phyloP scores from a whole-genome alignment of 37 sponge, comb jelly and placozoan genomes.

The Bolinopsis microptera region DNA sequence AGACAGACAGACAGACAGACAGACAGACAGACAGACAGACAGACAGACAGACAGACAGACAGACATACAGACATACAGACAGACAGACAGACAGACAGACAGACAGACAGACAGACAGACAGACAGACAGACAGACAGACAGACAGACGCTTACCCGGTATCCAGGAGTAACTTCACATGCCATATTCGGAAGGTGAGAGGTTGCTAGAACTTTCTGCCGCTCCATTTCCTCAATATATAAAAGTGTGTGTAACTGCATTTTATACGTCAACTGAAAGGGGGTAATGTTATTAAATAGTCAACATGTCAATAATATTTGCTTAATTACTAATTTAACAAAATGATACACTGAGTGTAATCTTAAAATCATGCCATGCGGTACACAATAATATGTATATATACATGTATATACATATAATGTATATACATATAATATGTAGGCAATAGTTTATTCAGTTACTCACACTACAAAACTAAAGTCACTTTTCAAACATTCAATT shows the following conservation, averaged over 20 bases:
- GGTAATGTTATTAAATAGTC: background rate
- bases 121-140: constrained; percentile 50
- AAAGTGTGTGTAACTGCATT: constrained; percentile 74
- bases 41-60: constrained; percentile 29
- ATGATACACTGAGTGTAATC: too few species aligned
- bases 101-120: constrained; percentile 7
- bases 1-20: background rate
- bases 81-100: background rate
- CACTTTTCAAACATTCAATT: too few species aligned
- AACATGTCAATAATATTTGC: too few species aligned
- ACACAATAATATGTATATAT: too few species aligned
- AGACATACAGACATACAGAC: background rate
- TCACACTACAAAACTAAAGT: too few species aligned
- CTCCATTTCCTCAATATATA: constrained; percentile 82
- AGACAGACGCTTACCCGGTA: background rate
- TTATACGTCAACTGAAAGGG: constrained; percentile 70
- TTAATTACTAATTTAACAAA: too few species aligned
- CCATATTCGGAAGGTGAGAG: constrained; percentile 39
- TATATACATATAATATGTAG: too few species aligned
- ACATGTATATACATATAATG: too few species aligned
- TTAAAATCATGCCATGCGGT: too few species aligned
- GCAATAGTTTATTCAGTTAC: too few species aligned
- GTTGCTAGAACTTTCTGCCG: constrained; percentile 65
- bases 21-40: background rate
- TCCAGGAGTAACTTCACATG: constrained; percentile 30